Evolutionary conservation across 1,140 invertebrate species (phyloP).

Genomic region (Drosophila trapezifrons): DNA sequence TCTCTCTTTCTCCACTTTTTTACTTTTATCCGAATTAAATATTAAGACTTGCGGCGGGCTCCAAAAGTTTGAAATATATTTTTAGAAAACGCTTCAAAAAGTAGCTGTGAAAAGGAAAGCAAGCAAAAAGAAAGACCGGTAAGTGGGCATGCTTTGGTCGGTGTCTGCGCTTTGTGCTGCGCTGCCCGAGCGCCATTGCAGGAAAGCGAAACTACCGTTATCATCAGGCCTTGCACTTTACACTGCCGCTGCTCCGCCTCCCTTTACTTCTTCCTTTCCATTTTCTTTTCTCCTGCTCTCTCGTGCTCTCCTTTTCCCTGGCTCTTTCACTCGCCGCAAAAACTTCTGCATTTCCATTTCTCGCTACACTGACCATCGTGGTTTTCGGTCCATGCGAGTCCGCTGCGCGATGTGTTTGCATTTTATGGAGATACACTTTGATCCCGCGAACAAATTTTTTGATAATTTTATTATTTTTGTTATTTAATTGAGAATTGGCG

Average conservation of each 20-base stretch:
- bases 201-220: constrained; percentile 59
- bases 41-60: constrained; percentile 31
- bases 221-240: constrained; percentile 56
- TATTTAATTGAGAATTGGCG: constrained; percentile 61
- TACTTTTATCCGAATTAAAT: constrained; percentile 3
- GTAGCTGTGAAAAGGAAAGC: constrained; percentile 1
- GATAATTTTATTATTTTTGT: constrained; percentile 81
- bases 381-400: not conserved
- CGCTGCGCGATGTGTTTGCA: constrained; percentile 41
- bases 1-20: constrained; percentile 1
- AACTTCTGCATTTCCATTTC: constrained; percentile 38
- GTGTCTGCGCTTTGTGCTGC: constrained; percentile 33
- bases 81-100: not conserved
- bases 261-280: not conserved
- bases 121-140: constrained; percentile 56
- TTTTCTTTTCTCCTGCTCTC: not conserved
- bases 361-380: constrained; percentile 39
- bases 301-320: not conserved
- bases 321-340: constrained; percentile 15
- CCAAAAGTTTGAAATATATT: constrained; percentile 19
- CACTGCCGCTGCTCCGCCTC: constrained; percentile 41
- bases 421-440: constrained; percentile 81
- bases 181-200: constrained; percentile 64
- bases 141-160: constrained; percentile 60
- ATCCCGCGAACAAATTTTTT: constrained; percentile 75